Conservation (phyloP, 2,797 vertebrate genomes). For the Crenichthys baileyi region DNA sequence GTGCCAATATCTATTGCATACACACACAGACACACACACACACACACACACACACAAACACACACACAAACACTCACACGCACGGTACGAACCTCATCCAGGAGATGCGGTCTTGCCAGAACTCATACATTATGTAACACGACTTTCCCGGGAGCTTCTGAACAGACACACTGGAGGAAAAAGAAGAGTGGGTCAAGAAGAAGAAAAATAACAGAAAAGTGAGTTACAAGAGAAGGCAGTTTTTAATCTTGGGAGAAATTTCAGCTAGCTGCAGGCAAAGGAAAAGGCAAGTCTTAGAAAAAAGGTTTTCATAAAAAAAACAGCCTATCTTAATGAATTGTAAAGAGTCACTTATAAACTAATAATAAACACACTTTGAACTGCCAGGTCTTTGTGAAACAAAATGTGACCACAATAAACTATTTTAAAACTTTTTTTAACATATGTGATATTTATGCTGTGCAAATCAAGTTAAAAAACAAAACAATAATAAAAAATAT, state of each 20-base stretch:
- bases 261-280: slow-evolving; percentile 3
- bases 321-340: not conserved
- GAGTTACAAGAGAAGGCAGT: slow-evolving; percentile 19
- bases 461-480: not conserved
- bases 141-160: slow-evolving; percentile 86
- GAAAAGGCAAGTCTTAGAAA: slow-evolving; percentile 9
- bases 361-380: not conserved
- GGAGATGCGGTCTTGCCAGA: slow-evolving; percentile 86
- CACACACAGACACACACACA: slow-evolving; percentile 34
- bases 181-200: slow-evolving; percentile 35
- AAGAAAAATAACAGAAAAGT: slow-evolving; percentile 29
- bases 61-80: slow-evolving; percentile 22
- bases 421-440: not conserved
- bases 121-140: slow-evolving; percentile 87
- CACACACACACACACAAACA: slow-evolving; percentile 26
- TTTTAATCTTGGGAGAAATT: slow-evolving; percentile 25
- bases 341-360: not conserved
- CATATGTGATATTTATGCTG: not conserved
- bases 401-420: not conserved
- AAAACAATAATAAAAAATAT: not conserved
- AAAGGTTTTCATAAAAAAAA: not conserved
- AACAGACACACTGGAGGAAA: slow-evolving; percentile 86
- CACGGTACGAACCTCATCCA: slow-evolving; percentile 83
- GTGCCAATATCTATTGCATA: slow-evolving; percentile 53
- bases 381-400: not conserved